Conservation (phyloP, 2,888 invertebrate genomes). For the Sarcophaga caerulescens region DNA sequence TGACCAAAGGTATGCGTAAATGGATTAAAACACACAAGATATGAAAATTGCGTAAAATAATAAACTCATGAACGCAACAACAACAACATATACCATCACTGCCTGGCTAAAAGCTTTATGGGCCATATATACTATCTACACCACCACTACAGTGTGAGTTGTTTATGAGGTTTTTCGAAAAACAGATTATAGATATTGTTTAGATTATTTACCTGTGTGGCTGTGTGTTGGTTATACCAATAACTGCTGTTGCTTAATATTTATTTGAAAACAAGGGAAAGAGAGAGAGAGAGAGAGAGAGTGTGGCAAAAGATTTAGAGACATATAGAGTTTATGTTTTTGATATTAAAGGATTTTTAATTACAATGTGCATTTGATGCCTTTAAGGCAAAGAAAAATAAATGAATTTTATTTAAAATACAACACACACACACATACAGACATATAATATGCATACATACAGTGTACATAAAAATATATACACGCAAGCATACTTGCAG, state of each 20-base stretch:
- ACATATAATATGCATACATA: constrained; percentile 10
- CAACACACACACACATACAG: constrained; percentile 9
- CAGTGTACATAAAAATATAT: background rate
- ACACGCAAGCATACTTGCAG: background rate
- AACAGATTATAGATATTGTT: constrained; percentile 65
- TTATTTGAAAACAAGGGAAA: background rate
- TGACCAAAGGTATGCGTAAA: background rate
- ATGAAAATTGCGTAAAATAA: constrained; percentile 3
- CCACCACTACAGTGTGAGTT: constrained; percentile 37
- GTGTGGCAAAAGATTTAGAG: background rate
- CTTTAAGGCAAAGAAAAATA: constrained; percentile 65
- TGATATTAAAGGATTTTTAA: constrained; percentile 68
- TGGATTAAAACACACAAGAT: constrained; percentile 6
- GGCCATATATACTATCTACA: no score
- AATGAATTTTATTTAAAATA: constrained; percentile 61
- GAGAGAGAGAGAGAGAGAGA: background rate
- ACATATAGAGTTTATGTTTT: constrained; percentile 54
- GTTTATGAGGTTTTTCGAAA: constrained; percentile 56
- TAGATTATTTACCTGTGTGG: constrained; percentile 58
- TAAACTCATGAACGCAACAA: background rate
- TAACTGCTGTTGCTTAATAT: background rate
- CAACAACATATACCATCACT: background rate
- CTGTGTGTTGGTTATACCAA: background rate
- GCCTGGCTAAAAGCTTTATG: background rate
- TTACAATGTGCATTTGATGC: constrained; percentile 67